Conservation (phyloP, 2,797 vertebrate genomes). For the Enteromius radiatus region DNA sequence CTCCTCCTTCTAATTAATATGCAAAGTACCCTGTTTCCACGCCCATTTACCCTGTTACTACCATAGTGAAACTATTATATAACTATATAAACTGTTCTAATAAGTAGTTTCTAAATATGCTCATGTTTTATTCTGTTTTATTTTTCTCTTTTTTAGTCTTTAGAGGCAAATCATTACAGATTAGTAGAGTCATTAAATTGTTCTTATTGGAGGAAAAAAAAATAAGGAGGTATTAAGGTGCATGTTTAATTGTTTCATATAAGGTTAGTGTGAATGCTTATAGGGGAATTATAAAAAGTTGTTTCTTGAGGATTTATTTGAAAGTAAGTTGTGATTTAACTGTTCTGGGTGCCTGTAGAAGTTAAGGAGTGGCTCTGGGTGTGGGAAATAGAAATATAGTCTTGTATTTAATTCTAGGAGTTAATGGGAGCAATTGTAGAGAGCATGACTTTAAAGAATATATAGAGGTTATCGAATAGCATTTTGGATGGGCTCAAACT, state of each 20-base stretch:
- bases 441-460: background rate
- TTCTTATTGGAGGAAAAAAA: background rate
- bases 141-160: no score
- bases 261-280: background rate
- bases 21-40: constrained; percentile 7
- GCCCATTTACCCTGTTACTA: background rate
- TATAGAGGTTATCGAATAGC: background rate
- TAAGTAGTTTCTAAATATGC: background rate
- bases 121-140: background rate
- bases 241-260: background rate
- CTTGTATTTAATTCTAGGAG: background rate
- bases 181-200: background rate
- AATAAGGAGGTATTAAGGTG: background rate
- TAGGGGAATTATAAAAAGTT: background rate
- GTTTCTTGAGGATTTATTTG: background rate
- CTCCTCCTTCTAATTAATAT: constrained; percentile 45
- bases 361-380: background rate
- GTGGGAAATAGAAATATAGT: background rate
- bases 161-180: background rate
- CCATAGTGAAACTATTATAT: no score
- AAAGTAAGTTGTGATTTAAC: background rate
- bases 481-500: background rate
- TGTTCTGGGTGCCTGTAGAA: background rate
- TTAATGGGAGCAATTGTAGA: background rate
- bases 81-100: background rate